These are phyloP conservation scores for Liodrosophila aerea DNA, from an alignment of 2,888 invertebrate genomes.

Conservation along the genomic window DNA sequence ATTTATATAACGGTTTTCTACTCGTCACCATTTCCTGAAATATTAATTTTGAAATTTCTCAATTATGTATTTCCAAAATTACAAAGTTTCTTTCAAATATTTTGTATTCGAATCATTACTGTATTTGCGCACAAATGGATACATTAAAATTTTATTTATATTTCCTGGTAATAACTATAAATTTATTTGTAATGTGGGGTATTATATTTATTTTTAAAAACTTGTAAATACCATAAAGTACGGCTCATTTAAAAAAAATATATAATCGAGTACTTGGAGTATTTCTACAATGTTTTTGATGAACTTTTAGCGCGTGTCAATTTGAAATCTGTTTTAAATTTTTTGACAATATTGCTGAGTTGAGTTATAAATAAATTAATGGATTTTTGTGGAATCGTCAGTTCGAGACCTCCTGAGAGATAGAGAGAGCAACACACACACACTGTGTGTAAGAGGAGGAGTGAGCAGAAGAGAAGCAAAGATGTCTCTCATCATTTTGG, in stretches of 20 bases:
- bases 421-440: neutral
- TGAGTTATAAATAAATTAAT: slow-evolving; percentile 61
- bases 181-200: neutral
- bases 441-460: neutral
- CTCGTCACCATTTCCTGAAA: no score
- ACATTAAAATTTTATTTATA: no score
- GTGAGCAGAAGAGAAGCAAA: slow-evolving; percentile 12
- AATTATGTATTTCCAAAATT: no score
- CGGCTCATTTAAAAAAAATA: neutral
- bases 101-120: no score
- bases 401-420: neutral
- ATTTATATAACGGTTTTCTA: no score
- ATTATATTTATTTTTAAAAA: neutral
- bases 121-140: no score
- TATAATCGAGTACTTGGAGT: neutral
- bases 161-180: no score
- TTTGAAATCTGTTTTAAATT: slow-evolving; percentile 19
- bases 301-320: slow-evolving; percentile 33
- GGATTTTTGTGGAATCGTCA: slow-evolving; percentile 32
- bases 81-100: no score
- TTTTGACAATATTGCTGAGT: slow-evolving; percentile 52
- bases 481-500: slow-evolving; percentile 37
- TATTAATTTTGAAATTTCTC: no score
- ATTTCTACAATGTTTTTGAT: slow-evolving; percentile 22
- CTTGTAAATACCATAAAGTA: neutral